Conservation (phyloP, 2,888 invertebrate genomes). For the Platerodrilus igneus region DNA sequence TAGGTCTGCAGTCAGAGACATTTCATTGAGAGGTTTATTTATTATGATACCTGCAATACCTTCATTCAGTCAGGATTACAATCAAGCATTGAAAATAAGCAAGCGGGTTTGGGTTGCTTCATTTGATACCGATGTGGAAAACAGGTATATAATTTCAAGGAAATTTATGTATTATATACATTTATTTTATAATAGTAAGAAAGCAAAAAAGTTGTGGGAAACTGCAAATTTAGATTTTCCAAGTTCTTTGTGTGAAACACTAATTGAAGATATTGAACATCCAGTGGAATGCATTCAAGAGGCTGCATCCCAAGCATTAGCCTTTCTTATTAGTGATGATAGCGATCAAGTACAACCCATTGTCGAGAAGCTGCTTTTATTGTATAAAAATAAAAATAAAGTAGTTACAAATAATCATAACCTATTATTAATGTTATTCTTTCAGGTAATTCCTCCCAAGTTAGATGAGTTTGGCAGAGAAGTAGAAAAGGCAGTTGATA, state of each 20-base stretch:
- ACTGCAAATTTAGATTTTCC: slow-evolving; percentile 52
- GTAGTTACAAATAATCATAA: no score
- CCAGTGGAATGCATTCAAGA: slow-evolving; percentile 77
- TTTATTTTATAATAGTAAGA: slow-evolving; percentile 46
- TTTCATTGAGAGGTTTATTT: slow-evolving; percentile 68
- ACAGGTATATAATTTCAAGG: slow-evolving; percentile 51
- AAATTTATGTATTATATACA: background rate
- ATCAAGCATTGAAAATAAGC: slow-evolving; percentile 57
- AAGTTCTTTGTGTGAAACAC: slow-evolving; percentile 51
- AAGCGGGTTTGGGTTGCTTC: slow-evolving; percentile 79
- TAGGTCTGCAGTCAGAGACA: slow-evolving; percentile 69
- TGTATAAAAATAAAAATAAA: slow-evolving; percentile 72
- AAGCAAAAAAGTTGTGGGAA: slow-evolving; percentile 63
- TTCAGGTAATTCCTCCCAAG: slow-evolving; percentile 73
- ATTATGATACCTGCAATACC: slow-evolving; percentile 62
- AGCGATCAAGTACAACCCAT: slow-evolving; percentile 53
- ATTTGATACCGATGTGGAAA: slow-evolving; percentile 74
- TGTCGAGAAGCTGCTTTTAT: slow-evolving; percentile 61
- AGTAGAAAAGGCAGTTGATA: slow-evolving; percentile 78
- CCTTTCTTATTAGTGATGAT: slow-evolving; percentile 59
- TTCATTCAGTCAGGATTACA: slow-evolving; percentile 54
- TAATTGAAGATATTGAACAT: slow-evolving; percentile 71
- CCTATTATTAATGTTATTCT: slow-evolving; percentile 11
- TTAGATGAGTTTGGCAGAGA: slow-evolving; percentile 90
- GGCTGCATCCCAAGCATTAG: slow-evolving; percentile 76